Evolutionary conservation across 1,140 invertebrate species (phyloP).

Genomic region (Dinoponera quadriceps): DNA sequence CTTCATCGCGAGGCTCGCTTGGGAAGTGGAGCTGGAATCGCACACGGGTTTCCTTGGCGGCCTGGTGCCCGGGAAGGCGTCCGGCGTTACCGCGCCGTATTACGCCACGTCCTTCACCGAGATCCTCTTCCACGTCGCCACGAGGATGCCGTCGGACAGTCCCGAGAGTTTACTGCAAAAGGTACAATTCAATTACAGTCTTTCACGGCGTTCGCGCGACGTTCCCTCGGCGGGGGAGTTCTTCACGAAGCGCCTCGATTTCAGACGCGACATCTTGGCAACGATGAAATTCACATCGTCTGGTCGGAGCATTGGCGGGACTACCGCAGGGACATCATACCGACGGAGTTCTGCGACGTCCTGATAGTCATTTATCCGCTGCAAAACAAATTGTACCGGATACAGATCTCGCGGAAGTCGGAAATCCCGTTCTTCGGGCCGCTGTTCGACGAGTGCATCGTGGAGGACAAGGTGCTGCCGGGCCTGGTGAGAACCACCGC

Average conservation of each 20-base stretch:
- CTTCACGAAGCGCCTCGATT: slow-evolving; percentile 65
- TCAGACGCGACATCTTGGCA: slow-evolving; percentile 97
- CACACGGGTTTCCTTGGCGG: slow-evolving; percentile 99
- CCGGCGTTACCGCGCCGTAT: slow-evolving; percentile 97
- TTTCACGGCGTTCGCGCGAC: too few species aligned
- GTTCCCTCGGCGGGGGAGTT: not conserved
- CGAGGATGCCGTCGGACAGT: slow-evolving; percentile 96
- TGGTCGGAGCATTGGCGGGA: slow-evolving; percentile 99
- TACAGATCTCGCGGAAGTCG: slow-evolving; percentile 83
- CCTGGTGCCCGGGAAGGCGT: slow-evolving; percentile 95
- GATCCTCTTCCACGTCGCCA: slow-evolving; percentile 98
- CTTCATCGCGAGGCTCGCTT: slow-evolving; percentile 97
- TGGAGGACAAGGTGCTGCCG: slow-evolving; percentile 93
- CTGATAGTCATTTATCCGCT: slow-evolving; percentile 98
- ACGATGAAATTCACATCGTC: slow-evolving; percentile 99
- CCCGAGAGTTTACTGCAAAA: slow-evolving; percentile 96
- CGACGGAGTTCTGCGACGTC: slow-evolving; percentile 99
- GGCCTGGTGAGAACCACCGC: slow-evolving; percentile 96
- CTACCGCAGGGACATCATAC: slow-evolving; percentile 98
- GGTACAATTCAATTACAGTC: slow-evolving; percentile 84
- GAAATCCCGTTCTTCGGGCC: slow-evolving; percentile 98
- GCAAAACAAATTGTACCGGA: slow-evolving; percentile 87
- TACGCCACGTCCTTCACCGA: slow-evolving; percentile 96
- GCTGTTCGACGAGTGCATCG: slow-evolving; percentile 97
- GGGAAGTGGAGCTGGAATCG: slow-evolving; percentile 97